Base-by-base conservation (phyloP, 2,888 invertebrate species). In the Macrophya annulata region DNA sequence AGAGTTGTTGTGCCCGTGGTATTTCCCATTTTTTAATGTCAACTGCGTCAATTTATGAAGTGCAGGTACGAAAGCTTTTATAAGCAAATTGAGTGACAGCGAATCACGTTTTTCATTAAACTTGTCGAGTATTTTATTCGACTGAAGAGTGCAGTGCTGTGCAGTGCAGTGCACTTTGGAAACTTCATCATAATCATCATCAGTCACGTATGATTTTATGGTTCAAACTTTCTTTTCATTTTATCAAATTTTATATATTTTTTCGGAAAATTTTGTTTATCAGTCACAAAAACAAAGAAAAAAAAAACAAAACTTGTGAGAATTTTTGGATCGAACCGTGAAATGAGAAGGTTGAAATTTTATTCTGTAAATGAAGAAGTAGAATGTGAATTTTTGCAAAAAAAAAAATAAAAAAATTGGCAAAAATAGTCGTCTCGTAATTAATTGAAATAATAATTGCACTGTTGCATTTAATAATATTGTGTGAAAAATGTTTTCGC, bases 21-120 rank as follows among this genome's bases (percentile, higher is more conserved):
- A 4, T 37, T 40, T 31, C 43, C 10, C 6, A 40, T 72, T 72
- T 72, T 43, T 71, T 10, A 43, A 72, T 40, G 17, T 72, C 74
- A 45, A 3, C 31, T 31, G 0, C 45, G 45, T 25, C 45, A 21
- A 74, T 74, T 74, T 21, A 74, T 74, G 21, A 45, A 74, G 43
- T 43, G 45, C 31, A 1, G 1, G 45, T 45, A 17, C 10, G 15
- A 31, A 25, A 37, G 62, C 37, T 37, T 15, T 4, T 31, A 31
- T 37, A 15, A 48, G 48, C 31, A 25, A 68, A 68, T 37, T 37
- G 37, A 68, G 68, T 37, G 68, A 37, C 68, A 37, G 21, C 25
- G 68, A 43, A 43, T 43, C 8, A 25, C 43, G 74, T 45, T 74
- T 43, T 45, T 74, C 74, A 68, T 68, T 68, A 68, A 68, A 68